Evolutionary conservation across 2,113 vertebrate genomes (phyloP).

Genomic region (Callionymus lyra): DNA sequence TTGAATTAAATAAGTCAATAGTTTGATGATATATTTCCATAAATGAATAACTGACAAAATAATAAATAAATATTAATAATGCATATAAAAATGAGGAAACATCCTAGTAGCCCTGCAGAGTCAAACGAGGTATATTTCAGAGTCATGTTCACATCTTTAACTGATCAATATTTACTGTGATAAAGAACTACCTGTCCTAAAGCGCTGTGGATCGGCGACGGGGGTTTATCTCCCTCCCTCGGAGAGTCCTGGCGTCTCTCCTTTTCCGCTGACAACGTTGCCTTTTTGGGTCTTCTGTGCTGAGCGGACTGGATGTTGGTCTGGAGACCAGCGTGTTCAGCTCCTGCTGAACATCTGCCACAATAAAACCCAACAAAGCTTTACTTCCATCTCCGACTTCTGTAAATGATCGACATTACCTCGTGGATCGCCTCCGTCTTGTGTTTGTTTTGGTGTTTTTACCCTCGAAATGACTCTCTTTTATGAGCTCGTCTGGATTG

Average conservation of each 20-base stretch:
- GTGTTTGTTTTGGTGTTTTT: constrained; percentile 1
- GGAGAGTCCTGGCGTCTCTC: constrained; percentile 14
- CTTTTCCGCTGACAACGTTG: constrained; percentile 3
- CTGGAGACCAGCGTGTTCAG: constrained; percentile 5
- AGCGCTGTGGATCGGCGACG: constrained; percentile 55
- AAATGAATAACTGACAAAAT: too few species aligned
- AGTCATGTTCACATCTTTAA: too few species aligned
- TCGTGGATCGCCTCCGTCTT: constrained; percentile 42
- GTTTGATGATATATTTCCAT: too few species aligned
- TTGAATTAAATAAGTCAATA: too few species aligned
- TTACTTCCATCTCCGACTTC: not conserved
- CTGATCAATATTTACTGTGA: too few species aligned
- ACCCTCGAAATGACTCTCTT: constrained; percentile 19
- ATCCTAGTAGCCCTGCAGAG: too few species aligned
- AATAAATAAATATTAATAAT: too few species aligned
- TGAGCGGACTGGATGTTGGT: constrained; percentile 14
- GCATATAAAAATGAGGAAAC: too few species aligned
- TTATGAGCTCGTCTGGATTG: constrained; percentile 8
- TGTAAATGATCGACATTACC: constrained; percentile 25
- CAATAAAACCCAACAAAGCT: not conserved
- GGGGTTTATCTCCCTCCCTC: constrained; percentile 1
- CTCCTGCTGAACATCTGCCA: constrained; percentile 3
- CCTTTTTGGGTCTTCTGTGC: constrained; percentile 22
- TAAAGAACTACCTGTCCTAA: constrained; percentile 59
- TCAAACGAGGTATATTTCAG: too few species aligned